Evolutionary conservation across 2,888 invertebrate species (phyloP), one percentile per base, ranked within the genome.

Genomic region (Nomada ruficornis): DNA sequence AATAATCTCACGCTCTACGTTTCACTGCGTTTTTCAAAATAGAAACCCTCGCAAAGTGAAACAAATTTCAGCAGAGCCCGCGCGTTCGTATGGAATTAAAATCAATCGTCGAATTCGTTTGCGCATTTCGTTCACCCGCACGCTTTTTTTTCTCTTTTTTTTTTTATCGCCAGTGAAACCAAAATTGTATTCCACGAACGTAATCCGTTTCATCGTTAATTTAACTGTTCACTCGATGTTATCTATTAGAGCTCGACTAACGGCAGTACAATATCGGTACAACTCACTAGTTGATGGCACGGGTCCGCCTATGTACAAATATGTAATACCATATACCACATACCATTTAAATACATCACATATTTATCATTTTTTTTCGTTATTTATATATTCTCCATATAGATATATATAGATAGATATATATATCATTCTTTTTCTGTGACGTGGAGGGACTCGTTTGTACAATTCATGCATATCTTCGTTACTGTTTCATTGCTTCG

Each of bases 381-480:
- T 89, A 88, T 88, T 89, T 90, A 90, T 91, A 89, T 91, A 86
- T 89, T 83, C 82, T 87, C 86, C 83, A 83, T 90, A 87, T 89
- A 87, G 84, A 88, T 85, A 84, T 85, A 89, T 84, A 85, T 88
- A 89, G 15, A 29, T 36, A 36, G 36, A n/a, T 52, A 89, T 23
- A 59, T 59, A 70, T 70, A 60, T 89, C 72, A 89, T 80, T 82
- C 79, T 84, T 88, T 88, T 90, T 91, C 87, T 91, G 92, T 93
- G 92, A 93, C 91, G 93, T 94, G 93, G 93, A 94, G 93, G 93
- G 94, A 94, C 91, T 94, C 91, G 91, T 93, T 94, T 93, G 93
- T 93, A 93, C 94, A 93, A 92, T 92, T 92, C 91, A 94, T 93
- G 91, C 93, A 91, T 92, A 92, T 91, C 91, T 93, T 93, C 91